Percentiles rank a stretch among this genome's conserved stretches.
Evolutionary conservation across 2,113 vertebrate species (phyloP).

Genomic region (Elachura formosa): DNA sequence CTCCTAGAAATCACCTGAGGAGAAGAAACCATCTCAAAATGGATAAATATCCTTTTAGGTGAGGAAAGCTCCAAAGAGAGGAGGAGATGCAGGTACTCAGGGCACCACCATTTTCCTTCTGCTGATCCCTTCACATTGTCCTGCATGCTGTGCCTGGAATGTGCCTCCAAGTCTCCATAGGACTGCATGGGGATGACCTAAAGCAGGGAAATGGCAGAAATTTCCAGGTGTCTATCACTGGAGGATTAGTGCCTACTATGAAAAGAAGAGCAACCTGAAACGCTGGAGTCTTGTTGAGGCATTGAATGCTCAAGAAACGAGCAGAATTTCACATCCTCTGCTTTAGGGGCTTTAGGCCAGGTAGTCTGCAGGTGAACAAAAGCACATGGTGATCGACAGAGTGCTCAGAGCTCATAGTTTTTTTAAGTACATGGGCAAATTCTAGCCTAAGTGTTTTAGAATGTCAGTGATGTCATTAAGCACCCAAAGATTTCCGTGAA

Average conservation of each 20-base stretch:
- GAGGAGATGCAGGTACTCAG: not conserved
- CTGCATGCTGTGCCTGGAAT: not conserved
- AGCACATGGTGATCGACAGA: rapidly evolving
- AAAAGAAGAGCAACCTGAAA: not conserved
- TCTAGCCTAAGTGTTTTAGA: not conserved
- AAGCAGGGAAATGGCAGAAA: not conserved
- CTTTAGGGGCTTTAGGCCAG: not conserved
- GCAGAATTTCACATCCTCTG: not conserved
- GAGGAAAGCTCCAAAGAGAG: not conserved
- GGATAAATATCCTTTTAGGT: not conserved
- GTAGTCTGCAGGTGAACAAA: not conserved
- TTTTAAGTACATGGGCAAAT: not conserved
- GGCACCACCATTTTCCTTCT: not conserved
- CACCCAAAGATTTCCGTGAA: not conserved
- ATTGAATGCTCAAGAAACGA: not conserved
- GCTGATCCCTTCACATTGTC: not conserved
- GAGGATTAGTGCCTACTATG: not conserved
- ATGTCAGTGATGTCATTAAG: not conserved
- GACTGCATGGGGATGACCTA: not conserved
- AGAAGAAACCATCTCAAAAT: not conserved
- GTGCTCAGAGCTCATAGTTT: not conserved
- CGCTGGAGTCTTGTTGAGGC: not conserved
- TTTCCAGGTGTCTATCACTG: not conserved
- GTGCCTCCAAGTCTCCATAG: not conserved
- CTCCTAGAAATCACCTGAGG: not conserved